Evolutionary conservation across 2,113 vertebrate species (phyloP).

Genomic region (Neotoma lepida): DNA sequence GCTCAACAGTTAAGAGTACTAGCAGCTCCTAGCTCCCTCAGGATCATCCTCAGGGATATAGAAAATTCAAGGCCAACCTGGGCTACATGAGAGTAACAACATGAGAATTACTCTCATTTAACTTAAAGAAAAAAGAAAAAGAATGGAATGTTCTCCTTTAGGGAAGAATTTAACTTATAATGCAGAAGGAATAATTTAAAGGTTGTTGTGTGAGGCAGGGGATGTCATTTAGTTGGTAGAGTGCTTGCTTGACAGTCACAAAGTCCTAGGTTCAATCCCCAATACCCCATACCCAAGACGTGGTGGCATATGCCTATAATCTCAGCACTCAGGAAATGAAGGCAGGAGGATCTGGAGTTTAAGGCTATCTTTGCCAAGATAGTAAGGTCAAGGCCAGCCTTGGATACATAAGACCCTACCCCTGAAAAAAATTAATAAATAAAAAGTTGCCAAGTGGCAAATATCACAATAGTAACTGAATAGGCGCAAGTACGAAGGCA

Average conservation of each 20-base stretch:
- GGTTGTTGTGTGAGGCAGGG: neutral
- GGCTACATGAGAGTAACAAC: neutral
- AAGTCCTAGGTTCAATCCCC: neutral
- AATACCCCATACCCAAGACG: neutral
- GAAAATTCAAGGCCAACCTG: neutral
- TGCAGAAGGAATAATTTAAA: conserved; percentile 1
- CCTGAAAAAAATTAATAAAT: neutral
- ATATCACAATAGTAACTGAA: neutral
- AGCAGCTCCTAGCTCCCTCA: neutral
- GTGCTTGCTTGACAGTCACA: neutral
- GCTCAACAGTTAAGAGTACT: neutral
- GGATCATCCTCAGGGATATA: neutral
- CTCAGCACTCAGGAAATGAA: neutral
- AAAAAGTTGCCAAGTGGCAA: neutral
- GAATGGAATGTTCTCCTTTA: neutral
- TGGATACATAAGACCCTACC: neutral
- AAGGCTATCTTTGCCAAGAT: neutral
- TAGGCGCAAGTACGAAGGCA: neutral
- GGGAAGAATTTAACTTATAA: neutral
- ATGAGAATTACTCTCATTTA: neutral
- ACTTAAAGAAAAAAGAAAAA: neutral
- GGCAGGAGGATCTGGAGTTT: neutral
- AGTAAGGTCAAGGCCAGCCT: neutral
- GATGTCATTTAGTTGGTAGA: neutral
- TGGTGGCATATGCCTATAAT: neutral